Evolutionary conservation across 2,113 vertebrate genomes (phyloP), one percentile per base, ranked within the genome.

Genomic region (Apodemus speciosus): DNA sequence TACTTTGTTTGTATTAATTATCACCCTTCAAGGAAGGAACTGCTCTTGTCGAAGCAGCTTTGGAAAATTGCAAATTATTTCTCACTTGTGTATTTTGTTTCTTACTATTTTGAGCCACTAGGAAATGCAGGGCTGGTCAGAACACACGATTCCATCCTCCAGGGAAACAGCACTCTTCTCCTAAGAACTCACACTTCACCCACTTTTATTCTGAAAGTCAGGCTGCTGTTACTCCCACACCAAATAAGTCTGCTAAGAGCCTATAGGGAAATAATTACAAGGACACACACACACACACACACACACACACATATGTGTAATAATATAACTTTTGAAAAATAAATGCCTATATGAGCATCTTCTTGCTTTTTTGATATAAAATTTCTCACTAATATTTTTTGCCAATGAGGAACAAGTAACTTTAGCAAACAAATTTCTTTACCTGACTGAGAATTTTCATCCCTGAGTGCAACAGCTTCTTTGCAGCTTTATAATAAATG

Each of bases 391-490:
- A 92, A 87, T 58, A 71, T 73, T 40, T 62, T 30, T 62, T 88
- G 49, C 40, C 71, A 91, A 40, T 25, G 77, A 94, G 69, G 77
- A 51, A 89, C 91, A 5, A 64, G 62, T 64, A 23, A 43, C 21
- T 69, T n/a, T 76, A 90, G 88, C 60, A 85, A 88, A 93, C 10
- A 91, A 89, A 38, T 81, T 96, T 95, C 75, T 93, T 97, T 98
- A 99, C 99, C 98, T 99, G 99, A 96, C 99, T 99, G 69, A 99
- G 98, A 96, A 99, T 99, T 98, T 99, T 99, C 99, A 99, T 99
- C 62, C 99, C 99, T 51, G 99, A 99, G 98, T 99, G 99, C 58
- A 99, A 97, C 13, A 99, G 98, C 95, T 99, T 99, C 96, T 99
- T 99, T 53, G 99, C 99, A 96, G 99, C 99, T 98, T 99, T 99